These are phyloP conservation scores for Zophobas morio DNA, from an alignment of 1,140 invertebrate species.

Conservation along the genomic window DNA sequence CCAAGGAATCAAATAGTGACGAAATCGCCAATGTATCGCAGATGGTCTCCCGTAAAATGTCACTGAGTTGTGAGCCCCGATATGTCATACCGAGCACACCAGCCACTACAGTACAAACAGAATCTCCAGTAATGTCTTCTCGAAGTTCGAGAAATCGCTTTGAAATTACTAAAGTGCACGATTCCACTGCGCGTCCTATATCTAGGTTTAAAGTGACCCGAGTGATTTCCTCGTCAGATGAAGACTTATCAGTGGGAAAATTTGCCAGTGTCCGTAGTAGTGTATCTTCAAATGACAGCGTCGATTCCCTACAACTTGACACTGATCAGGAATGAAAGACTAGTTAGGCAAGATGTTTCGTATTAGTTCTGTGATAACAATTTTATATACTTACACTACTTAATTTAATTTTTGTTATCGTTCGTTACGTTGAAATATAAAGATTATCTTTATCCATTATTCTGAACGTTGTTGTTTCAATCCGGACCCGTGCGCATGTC, in stretches of 20 bases:
- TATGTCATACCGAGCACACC: slow-evolving; percentile 43
- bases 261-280: slow-evolving; percentile 63
- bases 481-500: no score
- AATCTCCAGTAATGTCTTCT: slow-evolving; percentile 54
- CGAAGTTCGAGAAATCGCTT: slow-evolving; percentile 55
- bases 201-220: slow-evolving; percentile 47
- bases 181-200: slow-evolving; percentile 21
- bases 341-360: slow-evolving; percentile 32
- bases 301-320: slow-evolving; percentile 57
- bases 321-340: slow-evolving; percentile 55
- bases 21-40: slow-evolving; percentile 58
- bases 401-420: slow-evolving; percentile 31
- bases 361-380: slow-evolving; percentile 55
- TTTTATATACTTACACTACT: slow-evolving; percentile 28
- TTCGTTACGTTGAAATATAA: background rate
- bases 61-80: slow-evolving; percentile 62
- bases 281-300: slow-evolving; percentile 62
- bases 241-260: slow-evolving; percentile 54
- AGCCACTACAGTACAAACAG: slow-evolving; percentile 26
- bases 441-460: no score
- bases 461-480: no score
- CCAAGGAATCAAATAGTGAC: slow-evolving; percentile 54
- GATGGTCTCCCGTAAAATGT: slow-evolving; percentile 60
- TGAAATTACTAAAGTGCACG: slow-evolving; percentile 57
- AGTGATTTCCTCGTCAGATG: slow-evolving; percentile 55